A percentile compares a stretch with the other conserved stretches of the same genome.
phyloP scores from a whole-genome alignment of 2,888 invertebrate species.

The Lysandra bellargus region DNA sequence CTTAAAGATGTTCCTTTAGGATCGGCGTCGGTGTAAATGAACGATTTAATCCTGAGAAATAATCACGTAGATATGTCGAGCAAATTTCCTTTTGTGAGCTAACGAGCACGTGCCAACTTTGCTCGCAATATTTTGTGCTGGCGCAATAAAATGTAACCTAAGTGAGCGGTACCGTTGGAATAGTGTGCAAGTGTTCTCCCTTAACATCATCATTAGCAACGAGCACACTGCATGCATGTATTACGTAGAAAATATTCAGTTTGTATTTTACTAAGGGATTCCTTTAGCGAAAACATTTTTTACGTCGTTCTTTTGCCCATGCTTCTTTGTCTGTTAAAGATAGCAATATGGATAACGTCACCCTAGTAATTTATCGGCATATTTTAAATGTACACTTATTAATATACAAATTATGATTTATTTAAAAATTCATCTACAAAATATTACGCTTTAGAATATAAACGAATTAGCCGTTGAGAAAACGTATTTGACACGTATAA shows the following conservation, averaged over 20 bases:
- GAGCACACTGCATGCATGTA: neutral
- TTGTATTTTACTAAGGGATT: neutral
- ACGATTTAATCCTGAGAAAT: conserved; percentile 21
- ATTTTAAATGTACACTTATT: too few relatives aligned
- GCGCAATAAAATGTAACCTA: neutral
- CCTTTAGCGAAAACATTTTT: too few relatives aligned
- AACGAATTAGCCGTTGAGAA: neutral
- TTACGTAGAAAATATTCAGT: neutral
- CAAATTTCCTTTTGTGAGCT: conserved; percentile 30
- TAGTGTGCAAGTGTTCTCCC: neutral
- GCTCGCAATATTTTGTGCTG: conserved; percentile 30
- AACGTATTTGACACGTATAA: neutral
- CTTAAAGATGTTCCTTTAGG: conserved; percentile 17
- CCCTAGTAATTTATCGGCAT: too few relatives aligned
- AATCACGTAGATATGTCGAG: conserved; percentile 10
- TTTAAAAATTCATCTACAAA: neutral
- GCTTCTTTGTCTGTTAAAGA: too few relatives aligned
- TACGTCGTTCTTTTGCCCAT: too few relatives aligned
- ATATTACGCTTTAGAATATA: neutral
- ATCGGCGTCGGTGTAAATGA: neutral
- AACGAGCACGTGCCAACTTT: conserved; percentile 34
- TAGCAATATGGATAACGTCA: too few relatives aligned
- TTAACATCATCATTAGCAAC: neutral
- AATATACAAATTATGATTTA: too few relatives aligned
- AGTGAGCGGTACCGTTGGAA: neutral